Evolutionary conservation across 2,113 vertebrate species (phyloP).

Genomic region (Cercocebus atys): DNA sequence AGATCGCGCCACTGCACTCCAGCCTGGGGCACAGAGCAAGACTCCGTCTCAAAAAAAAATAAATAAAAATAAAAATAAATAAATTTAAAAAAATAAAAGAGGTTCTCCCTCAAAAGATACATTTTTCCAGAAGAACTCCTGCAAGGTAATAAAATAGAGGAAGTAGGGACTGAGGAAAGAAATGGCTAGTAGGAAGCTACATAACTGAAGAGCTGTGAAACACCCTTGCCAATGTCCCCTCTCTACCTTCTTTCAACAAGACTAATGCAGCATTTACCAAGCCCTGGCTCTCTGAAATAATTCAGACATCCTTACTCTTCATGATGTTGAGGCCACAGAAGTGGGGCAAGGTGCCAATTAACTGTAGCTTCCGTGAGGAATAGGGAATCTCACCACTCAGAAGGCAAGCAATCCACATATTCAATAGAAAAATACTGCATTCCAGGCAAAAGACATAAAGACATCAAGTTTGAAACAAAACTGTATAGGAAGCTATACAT

Average conservation of each 20-base stretch:
- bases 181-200: background rate
- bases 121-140: conserved; percentile 35
- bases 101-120: background rate
- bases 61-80: too few species aligned
- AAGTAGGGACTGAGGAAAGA: background rate
- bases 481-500: background rate
- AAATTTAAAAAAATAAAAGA: background rate
- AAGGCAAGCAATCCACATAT: conserved; percentile 7
- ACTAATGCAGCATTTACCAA: background rate
- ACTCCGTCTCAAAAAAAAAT: too few species aligned
- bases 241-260: background rate
- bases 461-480: background rate
- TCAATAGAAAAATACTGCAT: background rate
- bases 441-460: background rate
- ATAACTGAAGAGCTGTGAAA: background rate
- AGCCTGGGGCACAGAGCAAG: too few species aligned
- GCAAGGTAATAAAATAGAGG: conserved; percentile 8
- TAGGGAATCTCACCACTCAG: background rate
- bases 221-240: background rate
- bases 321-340: conserved; percentile 35
- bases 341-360: conserved; percentile 1
- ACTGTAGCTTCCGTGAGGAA: conserved; percentile 22
- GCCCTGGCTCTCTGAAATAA: background rate
- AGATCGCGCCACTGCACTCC: too few species aligned
- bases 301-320: background rate